A percentile compares a stretch with the other conserved stretches of the same genome.
These are phyloP conservation scores for Callimorpha dominula DNA, from an alignment of 2,888 invertebrate genomes.

Conservation along the genomic window DNA sequence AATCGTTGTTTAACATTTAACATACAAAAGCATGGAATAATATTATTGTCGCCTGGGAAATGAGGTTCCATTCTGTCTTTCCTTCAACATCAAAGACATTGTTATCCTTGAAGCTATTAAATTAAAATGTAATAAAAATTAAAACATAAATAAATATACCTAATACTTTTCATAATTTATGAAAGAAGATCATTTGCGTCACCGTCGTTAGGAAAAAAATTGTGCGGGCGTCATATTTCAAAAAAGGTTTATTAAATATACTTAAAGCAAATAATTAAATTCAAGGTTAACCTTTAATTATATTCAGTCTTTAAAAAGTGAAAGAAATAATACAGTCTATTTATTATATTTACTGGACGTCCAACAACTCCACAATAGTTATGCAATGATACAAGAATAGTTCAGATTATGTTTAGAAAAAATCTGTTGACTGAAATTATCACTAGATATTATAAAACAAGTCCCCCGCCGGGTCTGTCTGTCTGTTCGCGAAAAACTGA, in stretches of 20 bases:
- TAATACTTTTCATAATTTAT: too few relatives aligned
- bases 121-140: too few relatives aligned
- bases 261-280: not conserved
- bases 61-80: too few relatives aligned
- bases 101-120: too few relatives aligned
- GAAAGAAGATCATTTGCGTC: not conserved
- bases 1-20: not conserved
- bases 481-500: too few relatives aligned
- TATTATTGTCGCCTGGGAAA: not conserved
- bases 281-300: not conserved
- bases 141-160: too few relatives aligned
- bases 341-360: too few relatives aligned
- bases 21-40: not conserved
- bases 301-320: not conserved
- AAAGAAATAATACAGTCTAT: too few relatives aligned
- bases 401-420: not conserved
- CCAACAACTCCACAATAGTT: not conserved
- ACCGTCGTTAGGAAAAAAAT: conserved; percentile 6
- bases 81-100: too few relatives aligned
- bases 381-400: not conserved
- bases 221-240: conserved; percentile 12
- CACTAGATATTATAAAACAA: too few relatives aligned
- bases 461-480: too few relatives aligned
- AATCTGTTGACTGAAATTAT: not conserved
- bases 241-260: conserved; percentile 10